These are phyloP conservation scores for Myiothlypis coronata DNA, from an alignment of 2,797 vertebrate genomes.

Conservation along the genomic window DNA sequence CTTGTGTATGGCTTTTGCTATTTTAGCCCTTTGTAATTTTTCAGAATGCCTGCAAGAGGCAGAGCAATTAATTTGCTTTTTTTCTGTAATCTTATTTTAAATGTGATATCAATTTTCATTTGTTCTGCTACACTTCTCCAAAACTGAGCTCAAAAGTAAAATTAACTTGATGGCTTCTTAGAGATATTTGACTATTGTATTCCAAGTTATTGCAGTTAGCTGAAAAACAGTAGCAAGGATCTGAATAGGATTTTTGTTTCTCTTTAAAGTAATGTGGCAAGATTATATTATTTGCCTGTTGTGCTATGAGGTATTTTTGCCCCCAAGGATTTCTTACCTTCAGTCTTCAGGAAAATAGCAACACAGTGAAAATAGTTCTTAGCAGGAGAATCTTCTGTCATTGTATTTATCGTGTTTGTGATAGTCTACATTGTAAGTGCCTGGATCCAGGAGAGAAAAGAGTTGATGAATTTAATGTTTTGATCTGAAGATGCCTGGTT, in stretches of 20 bases:
- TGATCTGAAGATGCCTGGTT: neutral
- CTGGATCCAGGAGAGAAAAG: neutral
- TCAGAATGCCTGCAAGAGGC: neutral
- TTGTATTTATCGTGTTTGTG: neutral
- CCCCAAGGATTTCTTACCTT: neutral
- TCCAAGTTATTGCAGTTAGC: neutral
- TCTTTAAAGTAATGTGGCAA: neutral
- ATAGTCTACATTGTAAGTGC: neutral
- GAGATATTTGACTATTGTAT: neutral
- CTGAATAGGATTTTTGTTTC: neutral
- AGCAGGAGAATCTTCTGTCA: neutral
- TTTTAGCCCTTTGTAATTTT: neutral
- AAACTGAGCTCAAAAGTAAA: neutral
- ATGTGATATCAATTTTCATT: neutral
- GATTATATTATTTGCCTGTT: neutral
- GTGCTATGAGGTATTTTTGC: neutral
- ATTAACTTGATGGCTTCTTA: neutral
- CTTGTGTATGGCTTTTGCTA: neutral
- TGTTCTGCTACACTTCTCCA: neutral
- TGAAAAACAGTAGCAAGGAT: neutral
- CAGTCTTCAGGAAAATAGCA: neutral
- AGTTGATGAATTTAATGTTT: neutral
- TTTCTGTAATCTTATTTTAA: neutral
- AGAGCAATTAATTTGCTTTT: neutral
- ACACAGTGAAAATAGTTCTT: neutral